Conservation (phyloP, 2,113 vertebrate genomes). For the Daubentonia madagascariensis region DNA sequence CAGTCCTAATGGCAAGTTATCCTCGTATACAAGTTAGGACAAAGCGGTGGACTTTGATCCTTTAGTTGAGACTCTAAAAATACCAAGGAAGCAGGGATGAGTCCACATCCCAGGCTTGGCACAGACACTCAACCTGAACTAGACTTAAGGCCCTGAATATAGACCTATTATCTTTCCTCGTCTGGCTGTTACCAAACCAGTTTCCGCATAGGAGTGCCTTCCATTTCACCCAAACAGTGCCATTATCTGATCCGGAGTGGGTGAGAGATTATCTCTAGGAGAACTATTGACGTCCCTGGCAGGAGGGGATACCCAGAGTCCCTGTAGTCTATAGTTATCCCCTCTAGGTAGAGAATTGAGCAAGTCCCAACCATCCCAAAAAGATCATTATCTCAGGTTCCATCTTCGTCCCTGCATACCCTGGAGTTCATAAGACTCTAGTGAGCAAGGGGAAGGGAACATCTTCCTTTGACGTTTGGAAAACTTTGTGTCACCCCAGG, state of each 20-base stretch:
- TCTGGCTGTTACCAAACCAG: neutral
- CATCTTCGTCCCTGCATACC: accelerated
- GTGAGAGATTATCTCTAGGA: neutral
- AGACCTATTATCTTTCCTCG: neutral
- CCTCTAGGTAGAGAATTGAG: neutral
- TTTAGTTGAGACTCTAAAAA: neutral
- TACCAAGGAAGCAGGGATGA: neutral
- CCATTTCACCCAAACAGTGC: accelerated
- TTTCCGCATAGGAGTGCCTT: neutral
- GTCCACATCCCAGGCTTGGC: neutral
- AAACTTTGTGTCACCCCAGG: neutral
- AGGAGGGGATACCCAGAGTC: neutral
- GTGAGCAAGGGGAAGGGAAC: neutral
- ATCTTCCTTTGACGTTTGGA: neutral
- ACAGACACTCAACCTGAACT: neutral
- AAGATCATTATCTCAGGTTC: neutral
- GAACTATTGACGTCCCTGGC: neutral
- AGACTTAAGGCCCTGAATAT: neutral
- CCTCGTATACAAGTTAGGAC: neutral
- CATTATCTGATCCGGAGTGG: neutral
- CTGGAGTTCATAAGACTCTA: neutral
- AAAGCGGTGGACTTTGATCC: neutral
- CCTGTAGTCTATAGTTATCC: neutral
- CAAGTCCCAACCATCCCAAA: neutral
- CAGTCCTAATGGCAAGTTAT: neutral